These are phyloP conservation scores for Mythimna lalbum DNA, from an alignment of 2,888 invertebrate genomes.

Conservation along the genomic window DNA sequence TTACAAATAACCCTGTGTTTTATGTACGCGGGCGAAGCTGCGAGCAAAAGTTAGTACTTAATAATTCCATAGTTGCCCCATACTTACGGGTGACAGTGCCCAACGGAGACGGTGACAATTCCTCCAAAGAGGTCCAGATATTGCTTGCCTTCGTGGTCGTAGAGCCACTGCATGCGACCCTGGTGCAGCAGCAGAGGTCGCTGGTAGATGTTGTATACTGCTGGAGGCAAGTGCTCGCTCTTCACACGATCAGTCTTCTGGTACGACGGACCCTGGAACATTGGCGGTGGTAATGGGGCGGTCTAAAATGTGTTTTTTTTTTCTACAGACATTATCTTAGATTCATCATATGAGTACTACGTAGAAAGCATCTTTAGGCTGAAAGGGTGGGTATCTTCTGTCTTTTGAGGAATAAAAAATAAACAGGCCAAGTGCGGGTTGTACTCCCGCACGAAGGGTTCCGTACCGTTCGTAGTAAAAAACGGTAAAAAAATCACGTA, in stretches of 20 bases:
- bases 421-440: too few species aligned
- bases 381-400: too few species aligned
- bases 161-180: conserved; percentile 98
- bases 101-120: conserved; percentile 99
- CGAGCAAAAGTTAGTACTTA: too few species aligned
- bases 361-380: too few species aligned
- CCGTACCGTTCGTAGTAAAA: too few species aligned
- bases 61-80: background rate
- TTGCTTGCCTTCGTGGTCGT: conserved; percentile 95
- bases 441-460: too few species aligned
- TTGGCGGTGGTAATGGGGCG: background rate
- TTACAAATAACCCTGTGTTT: too few species aligned
- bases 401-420: too few species aligned
- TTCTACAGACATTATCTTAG: too few species aligned
- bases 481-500: too few species aligned
- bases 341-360: too few species aligned
- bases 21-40: too few species aligned
- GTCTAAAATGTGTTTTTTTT: background rate
- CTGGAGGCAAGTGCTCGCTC: conserved; percentile 92
- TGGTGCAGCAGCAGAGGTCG: conserved; percentile 96
- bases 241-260: conserved; percentile 91
- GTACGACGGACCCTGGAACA: conserved; percentile 91
- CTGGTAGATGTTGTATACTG: conserved; percentile 94
- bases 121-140: conserved; percentile 99
- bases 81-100: conserved; percentile 99